A percentile compares a stretch with the other conserved stretches of the same genome.
phyloP scores from a whole-genome alignment of 1,140 invertebrate genomes.

The Monochamus saltuarius region DNA sequence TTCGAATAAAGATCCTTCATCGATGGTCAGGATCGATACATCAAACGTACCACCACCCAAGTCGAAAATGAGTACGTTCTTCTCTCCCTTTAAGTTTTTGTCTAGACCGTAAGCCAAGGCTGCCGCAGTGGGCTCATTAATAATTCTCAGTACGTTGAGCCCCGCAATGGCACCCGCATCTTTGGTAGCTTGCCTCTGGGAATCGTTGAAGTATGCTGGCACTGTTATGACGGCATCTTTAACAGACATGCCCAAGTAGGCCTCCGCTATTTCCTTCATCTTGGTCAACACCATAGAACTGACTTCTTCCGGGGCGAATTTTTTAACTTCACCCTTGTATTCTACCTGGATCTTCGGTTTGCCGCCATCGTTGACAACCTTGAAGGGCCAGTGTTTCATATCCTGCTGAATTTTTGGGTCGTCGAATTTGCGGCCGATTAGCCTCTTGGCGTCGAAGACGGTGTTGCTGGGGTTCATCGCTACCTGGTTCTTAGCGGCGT shows the following conservation, averaged over 20 bases:
- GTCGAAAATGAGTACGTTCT: slow-evolving; percentile 59
- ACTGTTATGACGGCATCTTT: slow-evolving; percentile 48
- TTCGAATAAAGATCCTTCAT: slow-evolving; percentile 70
- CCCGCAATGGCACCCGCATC: slow-evolving; percentile 64
- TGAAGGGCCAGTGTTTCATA: slow-evolving; percentile 57
- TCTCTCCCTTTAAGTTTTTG: slow-evolving; percentile 58
- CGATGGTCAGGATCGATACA: slow-evolving; percentile 72
- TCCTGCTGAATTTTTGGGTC: slow-evolving; percentile 57
- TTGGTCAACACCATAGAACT: slow-evolving; percentile 81
- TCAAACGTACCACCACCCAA: slow-evolving; percentile 62
- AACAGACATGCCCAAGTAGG: slow-evolving; percentile 49
- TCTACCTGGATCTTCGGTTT: slow-evolving; percentile 69
- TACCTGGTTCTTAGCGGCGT: slow-evolving; percentile 60
- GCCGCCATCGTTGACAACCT: slow-evolving; percentile 52
- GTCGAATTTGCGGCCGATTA: slow-evolving; percentile 55
- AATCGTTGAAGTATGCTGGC: slow-evolving; percentile 60
- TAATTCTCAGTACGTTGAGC: slow-evolving; percentile 58
- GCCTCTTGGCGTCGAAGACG: slow-evolving; percentile 65
- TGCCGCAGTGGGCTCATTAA: slow-evolving; percentile 71
- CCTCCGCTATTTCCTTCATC: slow-evolving; percentile 86
- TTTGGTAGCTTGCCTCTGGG: slow-evolving; percentile 68
- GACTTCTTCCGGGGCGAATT: slow-evolving; percentile 32
- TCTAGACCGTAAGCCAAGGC: slow-evolving; percentile 59
- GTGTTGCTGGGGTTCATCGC: slow-evolving; percentile 86
- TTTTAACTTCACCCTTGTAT: slow-evolving; percentile 66